These are phyloP conservation scores for Leptestheria dahalacensis DNA, from an alignment of 1,140 invertebrate genomes.

Conservation along the genomic window DNA sequence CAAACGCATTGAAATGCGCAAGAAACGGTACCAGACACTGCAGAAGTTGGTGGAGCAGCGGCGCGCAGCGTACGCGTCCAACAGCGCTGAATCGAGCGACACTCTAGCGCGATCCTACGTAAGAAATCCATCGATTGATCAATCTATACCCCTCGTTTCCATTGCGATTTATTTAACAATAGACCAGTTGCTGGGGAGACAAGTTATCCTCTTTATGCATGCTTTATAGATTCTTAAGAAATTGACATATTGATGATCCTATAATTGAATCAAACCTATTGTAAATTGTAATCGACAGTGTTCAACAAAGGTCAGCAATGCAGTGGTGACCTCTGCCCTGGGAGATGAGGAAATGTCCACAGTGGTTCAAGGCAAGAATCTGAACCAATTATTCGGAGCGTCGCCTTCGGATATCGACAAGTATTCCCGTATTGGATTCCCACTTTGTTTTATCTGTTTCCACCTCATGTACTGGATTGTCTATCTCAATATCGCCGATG, in stretches of 20 bases:
- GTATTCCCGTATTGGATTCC: slow-evolving; percentile 35
- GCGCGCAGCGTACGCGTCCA: slow-evolving; percentile 12
- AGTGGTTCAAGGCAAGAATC: slow-evolving; percentile 16
- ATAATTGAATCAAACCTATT: no score
- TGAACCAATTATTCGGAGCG: slow-evolving; percentile 30
- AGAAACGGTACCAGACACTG: slow-evolving; percentile 25
- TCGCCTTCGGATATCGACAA: slow-evolving; percentile 36
- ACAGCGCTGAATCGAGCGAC: slow-evolving; percentile 1
- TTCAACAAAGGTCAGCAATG: no score
- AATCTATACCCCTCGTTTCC: no score
- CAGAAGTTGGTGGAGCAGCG: slow-evolving; percentile 28
- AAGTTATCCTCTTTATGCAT: no score
- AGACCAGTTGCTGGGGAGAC: no score
- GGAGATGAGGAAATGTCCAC: background rate
- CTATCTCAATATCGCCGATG: slow-evolving; percentile 36
- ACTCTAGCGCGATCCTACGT: slow-evolving; percentile 10
- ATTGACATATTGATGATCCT: no score
- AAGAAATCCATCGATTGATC: no score
- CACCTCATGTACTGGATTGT: slow-evolving; percentile 41
- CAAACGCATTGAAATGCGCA: slow-evolving; percentile 32
- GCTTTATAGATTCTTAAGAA: no score
- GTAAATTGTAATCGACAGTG: no score
- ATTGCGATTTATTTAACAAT: no score
- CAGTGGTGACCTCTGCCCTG: background rate
- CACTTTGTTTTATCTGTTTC: slow-evolving; percentile 38